Conservation (phyloP, 1,140 invertebrate genomes). For the Steinernema feltiae region DNA sequence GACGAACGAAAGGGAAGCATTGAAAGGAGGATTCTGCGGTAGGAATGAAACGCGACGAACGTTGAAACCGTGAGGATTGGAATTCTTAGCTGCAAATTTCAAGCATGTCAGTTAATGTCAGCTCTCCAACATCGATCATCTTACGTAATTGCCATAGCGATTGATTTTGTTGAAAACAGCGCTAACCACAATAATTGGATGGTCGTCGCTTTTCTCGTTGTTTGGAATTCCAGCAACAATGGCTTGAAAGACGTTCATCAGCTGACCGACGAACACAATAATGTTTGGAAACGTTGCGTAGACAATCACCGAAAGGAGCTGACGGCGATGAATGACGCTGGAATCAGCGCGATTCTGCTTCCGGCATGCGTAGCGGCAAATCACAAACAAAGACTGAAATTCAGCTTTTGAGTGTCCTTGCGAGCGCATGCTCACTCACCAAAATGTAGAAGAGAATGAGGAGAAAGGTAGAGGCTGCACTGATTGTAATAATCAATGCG, state of each 20-base stretch:
- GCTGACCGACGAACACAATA: not conserved
- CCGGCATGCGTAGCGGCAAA: not conserved
- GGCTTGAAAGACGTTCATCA: not conserved
- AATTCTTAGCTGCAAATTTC: not conserved
- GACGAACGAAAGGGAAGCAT: not conserved
- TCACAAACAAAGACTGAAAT: not conserved
- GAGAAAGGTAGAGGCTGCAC: not conserved
- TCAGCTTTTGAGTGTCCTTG: not conserved
- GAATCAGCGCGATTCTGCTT: not conserved
- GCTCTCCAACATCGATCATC: not conserved
- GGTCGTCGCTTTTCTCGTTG: not conserved
- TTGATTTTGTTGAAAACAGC: not conserved
- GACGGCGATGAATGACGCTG: not conserved
- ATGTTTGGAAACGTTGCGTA: not conserved
- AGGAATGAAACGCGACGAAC: not conserved
- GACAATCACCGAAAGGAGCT: not conserved
- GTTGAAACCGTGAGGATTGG: not conserved
- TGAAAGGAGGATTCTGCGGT: not conserved
- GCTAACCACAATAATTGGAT: not conserved
- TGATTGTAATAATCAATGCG: too few species aligned
- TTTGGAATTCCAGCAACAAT: not conserved
- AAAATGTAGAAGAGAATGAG: not conserved
- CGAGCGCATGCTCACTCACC: not conserved
- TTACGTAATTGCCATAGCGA: not conserved
- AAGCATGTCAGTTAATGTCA: not conserved